These are phyloP conservation scores for Catalaphyllia jardinei DNA, from an alignment of 64 coral and sea anemone species.

Conservation along the genomic window DNA sequence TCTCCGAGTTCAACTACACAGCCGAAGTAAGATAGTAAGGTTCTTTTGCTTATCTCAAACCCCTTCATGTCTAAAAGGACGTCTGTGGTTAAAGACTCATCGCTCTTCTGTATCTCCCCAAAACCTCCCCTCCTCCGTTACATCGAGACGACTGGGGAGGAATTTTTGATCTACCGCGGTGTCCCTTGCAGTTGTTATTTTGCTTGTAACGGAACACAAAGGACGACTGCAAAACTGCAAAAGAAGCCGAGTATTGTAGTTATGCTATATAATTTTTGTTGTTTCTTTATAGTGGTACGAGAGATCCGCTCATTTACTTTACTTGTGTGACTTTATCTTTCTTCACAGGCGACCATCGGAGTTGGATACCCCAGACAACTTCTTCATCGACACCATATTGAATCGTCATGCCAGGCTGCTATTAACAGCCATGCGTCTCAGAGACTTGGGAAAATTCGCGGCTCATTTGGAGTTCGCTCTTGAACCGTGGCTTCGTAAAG, in stretches of 20 bases:
- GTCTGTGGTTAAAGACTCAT: not conserved
- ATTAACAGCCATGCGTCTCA: conserved; percentile 74
- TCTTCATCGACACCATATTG: conserved; percentile 91
- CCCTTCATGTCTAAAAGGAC: not conserved
- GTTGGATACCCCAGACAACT: conserved; percentile 75
- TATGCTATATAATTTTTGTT: too few species aligned
- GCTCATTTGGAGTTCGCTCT: conserved; percentile 89
- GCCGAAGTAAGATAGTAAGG: not conserved
- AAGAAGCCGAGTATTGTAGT: too few species aligned
- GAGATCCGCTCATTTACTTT: not conserved
- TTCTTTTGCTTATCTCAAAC: not conserved
- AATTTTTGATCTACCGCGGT: too few species aligned
- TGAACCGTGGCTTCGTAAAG: conserved; percentile 82
- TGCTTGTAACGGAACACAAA: too few species aligned
- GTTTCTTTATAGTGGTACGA: not conserved
- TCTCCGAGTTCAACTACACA: not conserved
- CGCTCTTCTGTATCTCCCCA: too few species aligned
- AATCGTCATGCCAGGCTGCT: conserved; percentile 91
- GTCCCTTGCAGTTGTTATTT: too few species aligned
- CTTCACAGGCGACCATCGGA: conserved; percentile 53
- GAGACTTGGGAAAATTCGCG: conserved; percentile 89
- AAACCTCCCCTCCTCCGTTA: too few species aligned
- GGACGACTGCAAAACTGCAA: too few species aligned
- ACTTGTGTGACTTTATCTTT: not conserved
- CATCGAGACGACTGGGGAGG: too few species aligned